Evolutionary conservation across 1,140 invertebrate species (phyloP).

Genomic region (Sarcophaga bullata): DNA sequence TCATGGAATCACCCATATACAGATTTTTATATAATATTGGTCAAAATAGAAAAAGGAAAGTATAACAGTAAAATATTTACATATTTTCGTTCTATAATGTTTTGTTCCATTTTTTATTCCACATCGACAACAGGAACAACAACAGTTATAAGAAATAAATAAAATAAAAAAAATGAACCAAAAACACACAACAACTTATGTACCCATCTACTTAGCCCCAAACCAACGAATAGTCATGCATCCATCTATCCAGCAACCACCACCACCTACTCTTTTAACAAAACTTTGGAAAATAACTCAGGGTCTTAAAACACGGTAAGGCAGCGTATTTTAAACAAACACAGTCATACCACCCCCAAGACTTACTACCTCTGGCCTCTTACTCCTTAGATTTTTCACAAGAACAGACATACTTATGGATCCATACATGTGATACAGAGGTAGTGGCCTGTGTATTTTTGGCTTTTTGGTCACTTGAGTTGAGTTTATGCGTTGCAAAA

Average conservation of each 20-base stretch:
- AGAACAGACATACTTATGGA: neutral
- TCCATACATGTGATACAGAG: neutral
- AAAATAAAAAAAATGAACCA: neutral
- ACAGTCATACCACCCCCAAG: constrained; percentile 1
- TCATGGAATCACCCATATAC: constrained; percentile 12
- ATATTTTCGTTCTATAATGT: constrained; percentile 33
- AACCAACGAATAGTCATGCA: neutral
- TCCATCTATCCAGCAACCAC: neutral
- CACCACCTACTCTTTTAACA: neutral
- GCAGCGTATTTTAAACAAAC: neutral
- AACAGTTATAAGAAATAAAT: neutral
- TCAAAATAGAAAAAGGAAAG: constrained; percentile 6
- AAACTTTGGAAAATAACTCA: constrained; percentile 8
- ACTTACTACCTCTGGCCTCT: neutral
- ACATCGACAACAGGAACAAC: too few relatives aligned
- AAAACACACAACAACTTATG: neutral
- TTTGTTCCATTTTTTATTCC: constrained; percentile 29
- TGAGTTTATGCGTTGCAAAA: constrained; percentile 29
- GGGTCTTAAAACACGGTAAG: constrained; percentile 5
- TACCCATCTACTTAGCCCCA: neutral
- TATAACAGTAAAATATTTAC: constrained; percentile 19
- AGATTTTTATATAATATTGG: constrained; percentile 21
- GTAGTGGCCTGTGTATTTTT: constrained; percentile 21
- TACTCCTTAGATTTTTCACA: neutral
- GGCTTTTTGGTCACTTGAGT: constrained; percentile 28